Evolutionary conservation across 2,113 vertebrate genomes (phyloP).

Genomic region (Rissa tridactyla): DNA sequence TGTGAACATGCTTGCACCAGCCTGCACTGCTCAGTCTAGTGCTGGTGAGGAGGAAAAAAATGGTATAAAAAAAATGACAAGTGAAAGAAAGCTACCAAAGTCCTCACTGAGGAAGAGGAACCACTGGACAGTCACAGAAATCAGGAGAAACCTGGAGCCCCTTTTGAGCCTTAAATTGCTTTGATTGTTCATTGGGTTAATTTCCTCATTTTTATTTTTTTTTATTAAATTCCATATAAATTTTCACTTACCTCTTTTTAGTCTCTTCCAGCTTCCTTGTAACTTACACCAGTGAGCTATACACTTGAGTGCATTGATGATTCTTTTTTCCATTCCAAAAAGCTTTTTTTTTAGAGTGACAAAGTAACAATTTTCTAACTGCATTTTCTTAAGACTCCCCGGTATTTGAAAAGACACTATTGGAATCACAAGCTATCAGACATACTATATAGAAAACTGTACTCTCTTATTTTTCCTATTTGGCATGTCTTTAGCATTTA

Average conservation of each 20-base stretch:
- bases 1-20: neutral
- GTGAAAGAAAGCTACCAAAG: neutral
- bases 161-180: neutral
- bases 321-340: neutral
- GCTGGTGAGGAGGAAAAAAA: neutral
- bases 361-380: conserved; percentile 3
- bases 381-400: neutral
- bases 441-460: neutral
- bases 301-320: neutral
- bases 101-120: neutral
- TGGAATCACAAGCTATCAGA: neutral
- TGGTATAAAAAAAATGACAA: neutral
- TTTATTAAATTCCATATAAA: neutral
- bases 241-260: neutral
- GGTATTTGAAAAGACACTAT: neutral
- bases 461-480: neutral
- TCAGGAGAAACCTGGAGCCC: neutral
- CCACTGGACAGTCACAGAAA: neutral
- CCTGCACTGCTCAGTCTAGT: neutral
- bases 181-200: neutral
- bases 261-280: neutral
- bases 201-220: neutral
- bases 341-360: neutral
- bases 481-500: neutral
- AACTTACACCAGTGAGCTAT: neutral